Evolutionary conservation across 2,113 vertebrate genomes (phyloP), one percentile per base, ranked within the genome.

Genomic region (Irena cyanogastra): DNA sequence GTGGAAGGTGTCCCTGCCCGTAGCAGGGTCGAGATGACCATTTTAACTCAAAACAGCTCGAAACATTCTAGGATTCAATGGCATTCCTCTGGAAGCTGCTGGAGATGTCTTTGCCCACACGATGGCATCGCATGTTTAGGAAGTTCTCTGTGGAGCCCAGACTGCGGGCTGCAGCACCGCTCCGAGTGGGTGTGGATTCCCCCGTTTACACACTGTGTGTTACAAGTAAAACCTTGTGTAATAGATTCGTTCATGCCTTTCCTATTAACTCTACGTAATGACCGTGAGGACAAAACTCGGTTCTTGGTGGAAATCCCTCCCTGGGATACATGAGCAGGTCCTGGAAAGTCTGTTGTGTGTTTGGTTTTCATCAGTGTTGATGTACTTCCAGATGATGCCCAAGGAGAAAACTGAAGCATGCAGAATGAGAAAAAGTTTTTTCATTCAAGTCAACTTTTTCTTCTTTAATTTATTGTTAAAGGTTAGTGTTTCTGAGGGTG

Each of bases 161-260:
- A 1, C 45, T 3, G 57, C 16, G 16, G 16, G n/a, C 33, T 82
- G 28, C 69, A 28, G 0, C 27, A 0, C 11, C 1, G 30, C 15
- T 61, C 10, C 3, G 1, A 4, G 19, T 1, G n/a, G 5, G 9
- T 3, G 33, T 20, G 11, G 41, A 14, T 63, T 23, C 30, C 35
- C 10, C 4, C 2, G 1, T 44, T 57, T 41, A 12, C 4, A 35
- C n/a, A 3, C 16, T 9, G 72, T 1, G 8, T 41, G 12, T 14
- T 9, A 13, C 12, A 71, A 71, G 44, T 47, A 49, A 89, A 91
- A 87, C 3, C 9, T 50, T 19, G 8, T 15, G 2, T 10, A 27
- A 7, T 16, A 17, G 72, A 54, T 85, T 42, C 5, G 3, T 83
- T 76, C 2, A 30, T 37, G 33, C 16, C n/a, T 84, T 82, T 66